Base-by-base conservation (phyloP, 2,113 vertebrate genomes). In the Pelobates fuscus region DNA sequence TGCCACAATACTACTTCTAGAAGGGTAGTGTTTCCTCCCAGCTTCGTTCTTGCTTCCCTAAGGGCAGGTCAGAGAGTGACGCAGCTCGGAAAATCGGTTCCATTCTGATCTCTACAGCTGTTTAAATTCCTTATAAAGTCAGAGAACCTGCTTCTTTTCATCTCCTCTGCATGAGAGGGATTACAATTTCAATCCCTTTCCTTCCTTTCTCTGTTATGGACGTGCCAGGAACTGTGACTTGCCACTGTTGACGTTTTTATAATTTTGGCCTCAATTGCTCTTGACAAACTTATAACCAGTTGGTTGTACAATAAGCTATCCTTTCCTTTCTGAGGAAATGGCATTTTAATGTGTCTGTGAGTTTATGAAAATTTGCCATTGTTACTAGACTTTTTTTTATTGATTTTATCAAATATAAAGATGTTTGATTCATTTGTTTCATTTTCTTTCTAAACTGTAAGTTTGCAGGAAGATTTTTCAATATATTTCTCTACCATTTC, bases 101-200 rank as follows among this genome's bases (percentile, higher is more conserved):
- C 24, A n/a, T 30, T 30, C 17, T 52, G 11, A 8, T 23, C 21
- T 10, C 52, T 23, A 49, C 21, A 55, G 52, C 52, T 20, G 52
- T 21, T 55, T 23, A 55, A 5, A 7, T 55, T 55, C 21, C 44
- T 49, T 67, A 5, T n/a, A 23, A 23, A 23, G 52, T 23, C 20
- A 23, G 52, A 37, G 20, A 10, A 27, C 65, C 26, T 52, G 65
- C 17, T 54, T 20, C 44, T 67, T 52, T 44, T 67, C 8, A 54
- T 57, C 52, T 24, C 3, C 6, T 68, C 52, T 23, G 21, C 52
- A 55, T 20, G 52, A 55, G 21, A 55, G 52, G 52, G n/a, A 55
- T 55, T 55, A 55, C n/a, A 55, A 12, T 21, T 55, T 23, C 52
- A 55, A 55, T 55, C 52, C 8, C 5, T n/a, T 55, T 55, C n/a